A percentile compares a stretch with the other conserved stretches of the same genome.
Conservation (phyloP, 2,113 vertebrate species). For the Noctilio leporinus region DNA sequence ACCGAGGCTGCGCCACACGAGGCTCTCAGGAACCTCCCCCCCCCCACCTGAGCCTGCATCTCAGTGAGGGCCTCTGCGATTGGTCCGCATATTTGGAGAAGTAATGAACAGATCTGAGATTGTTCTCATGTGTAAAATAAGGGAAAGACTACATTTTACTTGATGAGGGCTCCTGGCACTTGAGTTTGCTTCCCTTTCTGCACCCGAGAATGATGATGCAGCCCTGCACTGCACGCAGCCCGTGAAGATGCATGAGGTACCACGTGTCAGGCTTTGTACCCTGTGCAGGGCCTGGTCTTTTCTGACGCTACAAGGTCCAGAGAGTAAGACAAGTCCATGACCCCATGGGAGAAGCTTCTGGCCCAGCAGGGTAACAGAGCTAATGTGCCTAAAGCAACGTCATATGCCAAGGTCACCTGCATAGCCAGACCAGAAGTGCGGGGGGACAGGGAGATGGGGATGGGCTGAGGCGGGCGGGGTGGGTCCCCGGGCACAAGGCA, state of each 20-base stretch:
- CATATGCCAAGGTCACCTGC: background rate
- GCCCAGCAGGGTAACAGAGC: background rate
- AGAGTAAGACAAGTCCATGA: background rate
- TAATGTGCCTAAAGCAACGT: fast-evolving
- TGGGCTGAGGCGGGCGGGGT: fast-evolving
- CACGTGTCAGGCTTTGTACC: no score
- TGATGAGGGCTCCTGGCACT: background rate
- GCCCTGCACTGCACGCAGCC: fast-evolving
- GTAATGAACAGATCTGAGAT: no score
- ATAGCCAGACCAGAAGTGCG: fast-evolving
- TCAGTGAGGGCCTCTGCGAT: background rate
- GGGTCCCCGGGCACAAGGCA: no score
- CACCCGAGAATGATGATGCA: fast-evolving
- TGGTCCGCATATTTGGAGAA: background rate
- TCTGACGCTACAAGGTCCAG: background rate
- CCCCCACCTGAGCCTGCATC: background rate
- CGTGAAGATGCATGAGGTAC: background rate
- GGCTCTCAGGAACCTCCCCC: no score
- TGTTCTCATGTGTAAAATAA: background rate
- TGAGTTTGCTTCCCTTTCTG: background rate
- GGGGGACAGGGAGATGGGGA: background rate
- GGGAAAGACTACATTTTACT: background rate
- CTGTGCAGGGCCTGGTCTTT: background rate
- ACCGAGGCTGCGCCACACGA: no score
- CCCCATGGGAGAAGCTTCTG: background rate